Evolutionary conservation across 2,113 vertebrate species (phyloP).

Genomic region (Hyla sarda): DNA sequence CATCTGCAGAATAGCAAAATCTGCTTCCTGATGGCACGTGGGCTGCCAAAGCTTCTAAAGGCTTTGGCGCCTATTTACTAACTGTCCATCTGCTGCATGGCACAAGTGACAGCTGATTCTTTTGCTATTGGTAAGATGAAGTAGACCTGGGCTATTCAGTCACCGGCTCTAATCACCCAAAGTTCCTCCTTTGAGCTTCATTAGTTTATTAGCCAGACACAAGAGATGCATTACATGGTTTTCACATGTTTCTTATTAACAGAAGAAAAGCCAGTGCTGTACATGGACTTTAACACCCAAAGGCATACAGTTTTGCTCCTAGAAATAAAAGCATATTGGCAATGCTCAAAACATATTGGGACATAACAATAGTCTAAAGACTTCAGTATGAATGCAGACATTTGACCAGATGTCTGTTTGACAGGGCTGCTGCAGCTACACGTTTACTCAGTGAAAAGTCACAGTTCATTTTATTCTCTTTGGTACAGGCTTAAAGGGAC

Average conservation of each 20-base stretch:
- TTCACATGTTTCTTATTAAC: slow-evolving; percentile 74
- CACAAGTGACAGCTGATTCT: slow-evolving; percentile 84
- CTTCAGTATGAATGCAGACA: slow-evolving; percentile 83
- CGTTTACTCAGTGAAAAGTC: slow-evolving; percentile 60
- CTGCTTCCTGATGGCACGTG: slow-evolving; percentile 79
- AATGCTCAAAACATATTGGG: slow-evolving; percentile 84
- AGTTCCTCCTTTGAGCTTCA: slow-evolving; percentile 79
- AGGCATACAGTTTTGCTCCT: slow-evolving; percentile 79
- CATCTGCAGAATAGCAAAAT: slow-evolving; percentile 84
- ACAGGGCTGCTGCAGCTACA: slow-evolving; percentile 79
- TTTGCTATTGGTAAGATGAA: slow-evolving; percentile 82
- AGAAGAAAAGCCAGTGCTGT: slow-evolving; percentile 74
- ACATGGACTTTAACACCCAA: slow-evolving; percentile 76
- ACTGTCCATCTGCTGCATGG: slow-evolving; percentile 86
- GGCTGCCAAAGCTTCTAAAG: slow-evolving; percentile 86
- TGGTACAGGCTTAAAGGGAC: slow-evolving; percentile 28
- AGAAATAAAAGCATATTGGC: slow-evolving; percentile 82
- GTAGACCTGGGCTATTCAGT: slow-evolving; percentile 79
- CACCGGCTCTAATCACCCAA: slow-evolving; percentile 77
- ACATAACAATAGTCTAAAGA: slow-evolving; percentile 81
- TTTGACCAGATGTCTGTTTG: slow-evolving; percentile 85
- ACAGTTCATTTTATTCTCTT: slow-evolving; percentile 31
- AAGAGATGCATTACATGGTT: slow-evolving; percentile 74
- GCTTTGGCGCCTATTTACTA: slow-evolving; percentile 83
- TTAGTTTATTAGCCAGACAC: slow-evolving; percentile 75